Conservation (phyloP, 2,113 vertebrate species). For the Tyrannus savana region DNA sequence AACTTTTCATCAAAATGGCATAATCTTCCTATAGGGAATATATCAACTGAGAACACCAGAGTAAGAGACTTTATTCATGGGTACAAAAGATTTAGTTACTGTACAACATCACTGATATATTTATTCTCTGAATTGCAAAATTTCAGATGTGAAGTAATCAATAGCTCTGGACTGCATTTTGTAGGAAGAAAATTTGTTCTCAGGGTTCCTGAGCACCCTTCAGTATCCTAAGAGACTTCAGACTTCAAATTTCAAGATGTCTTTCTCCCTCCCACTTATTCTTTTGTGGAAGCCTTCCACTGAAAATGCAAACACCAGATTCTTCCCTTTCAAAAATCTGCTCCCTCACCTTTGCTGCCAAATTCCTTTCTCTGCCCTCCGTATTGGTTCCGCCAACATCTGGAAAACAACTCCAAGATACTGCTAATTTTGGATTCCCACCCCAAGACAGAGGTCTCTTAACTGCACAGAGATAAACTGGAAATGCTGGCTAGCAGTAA, state of each 20-base stretch:
- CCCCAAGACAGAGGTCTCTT: neutral
- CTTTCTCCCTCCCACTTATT: neutral
- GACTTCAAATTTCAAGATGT: neutral
- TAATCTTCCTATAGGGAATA: neutral
- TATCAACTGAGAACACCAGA: slow-evolving; percentile 9
- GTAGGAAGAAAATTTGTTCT: neutral
- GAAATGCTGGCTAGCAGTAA: neutral
- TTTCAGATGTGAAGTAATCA: neutral
- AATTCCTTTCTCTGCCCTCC: neutral
- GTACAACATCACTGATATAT: neutral
- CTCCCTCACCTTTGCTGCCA: neutral
- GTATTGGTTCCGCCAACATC: neutral
- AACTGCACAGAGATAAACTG: neutral
- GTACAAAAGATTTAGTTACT: neutral
- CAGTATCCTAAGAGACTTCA: neutral
- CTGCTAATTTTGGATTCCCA: neutral
- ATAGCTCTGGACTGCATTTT: neutral
- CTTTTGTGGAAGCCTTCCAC: neutral
- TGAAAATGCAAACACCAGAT: neutral
- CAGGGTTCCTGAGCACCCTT: neutral
- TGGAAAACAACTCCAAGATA: neutral
- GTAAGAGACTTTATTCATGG: neutral
- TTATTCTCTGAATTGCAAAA: neutral
- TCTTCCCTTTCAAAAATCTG: neutral
- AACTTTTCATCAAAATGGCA: slow-evolving; percentile 47